Evolutionary conservation across 2,888 invertebrate species (phyloP).

Genomic region (Incurvaria masculella): DNA sequence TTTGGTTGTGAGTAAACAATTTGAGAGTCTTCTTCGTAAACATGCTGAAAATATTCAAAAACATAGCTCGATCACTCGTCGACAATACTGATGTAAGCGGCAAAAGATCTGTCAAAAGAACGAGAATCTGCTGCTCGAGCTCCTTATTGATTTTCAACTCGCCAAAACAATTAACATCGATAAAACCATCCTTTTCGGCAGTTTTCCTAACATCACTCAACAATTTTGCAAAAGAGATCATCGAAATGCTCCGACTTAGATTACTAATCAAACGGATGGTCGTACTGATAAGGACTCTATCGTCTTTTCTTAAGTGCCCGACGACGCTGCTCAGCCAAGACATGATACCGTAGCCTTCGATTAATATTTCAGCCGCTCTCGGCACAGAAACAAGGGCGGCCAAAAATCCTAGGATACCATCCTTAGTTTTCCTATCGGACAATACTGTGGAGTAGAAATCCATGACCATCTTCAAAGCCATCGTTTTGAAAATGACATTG

Average conservation of each 20-base stretch:
- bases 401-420: constrained; percentile 64
- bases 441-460: constrained; percentile 64
- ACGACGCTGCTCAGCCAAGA: constrained; percentile 61
- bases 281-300: constrained; percentile 25
- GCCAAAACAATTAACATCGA: constrained; percentile 18
- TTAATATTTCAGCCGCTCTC: constrained; percentile 61
- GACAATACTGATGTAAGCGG: constrained; percentile 28
- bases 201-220: constrained; percentile 16
- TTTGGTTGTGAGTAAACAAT: constrained; percentile 31
- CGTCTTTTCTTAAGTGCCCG: constrained; percentile 26
- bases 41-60: constrained; percentile 28
- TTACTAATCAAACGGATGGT: constrained; percentile 28
- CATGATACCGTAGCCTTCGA: constrained; percentile 66
- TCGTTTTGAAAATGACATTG: constrained; percentile 66
- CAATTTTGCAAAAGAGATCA: constrained; percentile 29
- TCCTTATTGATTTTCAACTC: constrained; percentile 39
- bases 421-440: constrained; percentile 60
- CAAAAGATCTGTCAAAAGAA: constrained; percentile 28
- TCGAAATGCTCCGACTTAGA: constrained; percentile 29
- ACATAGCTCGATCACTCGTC: constrained; percentile 25
- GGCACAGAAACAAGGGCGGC: constrained; percentile 61
- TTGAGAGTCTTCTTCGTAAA: constrained; percentile 35
- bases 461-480: constrained; percentile 74
- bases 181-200: neutral
- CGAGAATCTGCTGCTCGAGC: constrained; percentile 33